Evolutionary conservation across 2,113 vertebrate species (phyloP).

Genomic region (Nycticryphes semicollaris): DNA sequence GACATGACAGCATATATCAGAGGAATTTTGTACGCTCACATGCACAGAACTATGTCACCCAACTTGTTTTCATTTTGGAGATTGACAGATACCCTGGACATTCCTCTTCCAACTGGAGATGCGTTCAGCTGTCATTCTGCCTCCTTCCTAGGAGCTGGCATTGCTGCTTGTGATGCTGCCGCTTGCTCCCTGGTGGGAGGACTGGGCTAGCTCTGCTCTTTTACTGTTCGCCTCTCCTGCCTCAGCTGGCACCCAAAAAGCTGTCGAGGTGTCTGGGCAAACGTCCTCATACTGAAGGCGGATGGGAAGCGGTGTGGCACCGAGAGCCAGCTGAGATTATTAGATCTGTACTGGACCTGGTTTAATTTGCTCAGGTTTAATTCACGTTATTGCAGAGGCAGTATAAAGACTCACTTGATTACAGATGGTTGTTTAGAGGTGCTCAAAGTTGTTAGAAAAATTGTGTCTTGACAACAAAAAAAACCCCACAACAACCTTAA

Average conservation of each 20-base stretch:
- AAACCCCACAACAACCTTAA: rapidly evolving
- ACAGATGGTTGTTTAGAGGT: background rate
- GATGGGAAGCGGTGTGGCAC: background rate
- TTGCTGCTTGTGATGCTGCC: background rate
- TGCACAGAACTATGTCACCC: background rate
- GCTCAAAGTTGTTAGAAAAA: background rate
- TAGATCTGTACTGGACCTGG: background rate
- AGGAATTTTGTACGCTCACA: background rate
- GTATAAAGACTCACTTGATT: background rate
- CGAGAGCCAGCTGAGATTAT: background rate
- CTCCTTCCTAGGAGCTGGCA: background rate
- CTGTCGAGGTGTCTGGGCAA: rapidly evolving
- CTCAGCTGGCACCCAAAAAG: background rate
- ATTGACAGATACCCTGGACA: background rate
- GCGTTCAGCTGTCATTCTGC: background rate
- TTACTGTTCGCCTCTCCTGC: background rate
- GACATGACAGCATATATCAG: background rate
- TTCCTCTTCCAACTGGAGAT: rapidly evolving
- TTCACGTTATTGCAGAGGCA: background rate
- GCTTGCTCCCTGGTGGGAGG: background rate
- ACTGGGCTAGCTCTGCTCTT: background rate
- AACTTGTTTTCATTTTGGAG: background rate
- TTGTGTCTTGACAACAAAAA: background rate
- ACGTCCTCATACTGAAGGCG: background rate
- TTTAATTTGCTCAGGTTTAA: background rate